Evolutionary conservation across 1,140 invertebrate species (phyloP).

Genomic region (Diorhabda elongata): DNA sequence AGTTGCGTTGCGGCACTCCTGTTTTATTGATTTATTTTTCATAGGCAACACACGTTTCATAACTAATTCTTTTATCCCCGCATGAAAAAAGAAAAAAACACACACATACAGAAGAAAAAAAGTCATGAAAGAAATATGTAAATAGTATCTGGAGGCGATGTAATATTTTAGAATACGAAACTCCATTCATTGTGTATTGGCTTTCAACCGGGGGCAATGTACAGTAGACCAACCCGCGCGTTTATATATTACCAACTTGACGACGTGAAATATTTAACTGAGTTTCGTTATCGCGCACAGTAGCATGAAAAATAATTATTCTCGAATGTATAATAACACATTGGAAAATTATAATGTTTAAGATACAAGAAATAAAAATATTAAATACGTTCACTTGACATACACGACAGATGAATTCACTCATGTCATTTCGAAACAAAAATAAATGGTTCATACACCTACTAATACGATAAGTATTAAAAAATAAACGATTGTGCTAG

Average conservation of each 20-base stretch:
- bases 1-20: too few species aligned
- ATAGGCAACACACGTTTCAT: too few species aligned
- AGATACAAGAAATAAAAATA: neutral
- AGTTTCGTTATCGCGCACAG: neutral
- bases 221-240: constrained; percentile 1
- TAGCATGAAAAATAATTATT: neutral
- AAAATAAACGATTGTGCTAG: too few species aligned
- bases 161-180: constrained; percentile 1
- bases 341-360: constrained; percentile 1
- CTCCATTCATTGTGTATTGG: constrained; percentile 2
- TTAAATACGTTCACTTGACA: neutral
- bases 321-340: neutral
- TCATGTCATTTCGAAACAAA: too few species aligned
- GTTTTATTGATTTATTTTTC: too few species aligned
- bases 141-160: neutral
- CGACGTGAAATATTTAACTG: constrained; percentile 2
- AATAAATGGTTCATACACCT: too few species aligned
- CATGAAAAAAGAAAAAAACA: neutral
- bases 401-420: too few species aligned
- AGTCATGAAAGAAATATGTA: neutral
- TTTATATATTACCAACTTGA: neutral
- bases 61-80: neutral
- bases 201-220: neutral
- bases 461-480: too few species aligned
- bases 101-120: neutral